Conservation (phyloP, 2,797 vertebrate species). For the Synanceia verrucosa region DNA sequence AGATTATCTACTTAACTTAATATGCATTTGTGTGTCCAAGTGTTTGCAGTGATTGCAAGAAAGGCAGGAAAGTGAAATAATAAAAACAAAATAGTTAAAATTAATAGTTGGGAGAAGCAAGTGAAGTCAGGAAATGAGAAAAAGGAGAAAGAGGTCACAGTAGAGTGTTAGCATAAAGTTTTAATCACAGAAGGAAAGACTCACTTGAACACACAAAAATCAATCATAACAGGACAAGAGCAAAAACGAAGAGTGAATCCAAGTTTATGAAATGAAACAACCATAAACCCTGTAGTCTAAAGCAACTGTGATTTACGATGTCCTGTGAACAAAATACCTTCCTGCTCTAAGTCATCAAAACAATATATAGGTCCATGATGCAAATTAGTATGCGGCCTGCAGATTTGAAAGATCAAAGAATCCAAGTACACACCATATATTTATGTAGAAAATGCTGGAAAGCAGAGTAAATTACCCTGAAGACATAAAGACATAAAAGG, state of each 20-base stretch:
- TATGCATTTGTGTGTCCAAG: constrained; percentile 2
- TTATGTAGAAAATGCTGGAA: constrained; percentile 59
- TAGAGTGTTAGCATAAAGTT: constrained; percentile 65
- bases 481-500: constrained; percentile 70
- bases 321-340: constrained; percentile 34
- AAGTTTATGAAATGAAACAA: constrained; percentile 45
- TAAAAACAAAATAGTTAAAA: constrained; percentile 18
- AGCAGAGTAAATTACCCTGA: constrained; percentile 59
- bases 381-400: constrained; percentile 56
- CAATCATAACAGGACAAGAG: constrained; percentile 27
- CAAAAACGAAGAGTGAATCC: constrained; percentile 42
- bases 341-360: constrained; percentile 43
- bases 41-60: constrained; percentile 14
- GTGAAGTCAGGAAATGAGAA: constrained; percentile 53
- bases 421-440: constrained; percentile 44
- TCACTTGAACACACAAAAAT: constrained; percentile 46
- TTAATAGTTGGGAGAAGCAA: constrained; percentile 20
- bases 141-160: constrained; percentile 61
- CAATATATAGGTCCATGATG: constrained; percentile 30
- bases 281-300: constrained; percentile 32
- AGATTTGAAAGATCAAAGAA: constrained; percentile 57
- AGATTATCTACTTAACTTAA: constrained; percentile 19
- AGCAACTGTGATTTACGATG: constrained; percentile 39
- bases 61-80: constrained; percentile 39
- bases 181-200: constrained; percentile 71